Conservation (phyloP, 2,113 vertebrate species). For the Chlamydotis undulata region DNA sequence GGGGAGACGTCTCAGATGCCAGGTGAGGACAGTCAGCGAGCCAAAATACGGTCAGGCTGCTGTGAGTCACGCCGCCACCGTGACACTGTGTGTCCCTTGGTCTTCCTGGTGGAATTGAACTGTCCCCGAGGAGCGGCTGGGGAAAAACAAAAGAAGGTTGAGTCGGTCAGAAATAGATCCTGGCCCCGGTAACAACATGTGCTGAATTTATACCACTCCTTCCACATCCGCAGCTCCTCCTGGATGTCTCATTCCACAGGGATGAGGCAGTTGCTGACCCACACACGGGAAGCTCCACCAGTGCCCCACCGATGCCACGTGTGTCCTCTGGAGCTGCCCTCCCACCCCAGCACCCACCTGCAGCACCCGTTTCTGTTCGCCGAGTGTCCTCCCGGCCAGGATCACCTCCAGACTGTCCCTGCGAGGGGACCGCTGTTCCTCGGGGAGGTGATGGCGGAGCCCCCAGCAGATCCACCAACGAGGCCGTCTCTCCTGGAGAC, state of each 20-base stretch:
- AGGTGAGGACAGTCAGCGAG: background rate
- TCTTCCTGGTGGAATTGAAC: background rate
- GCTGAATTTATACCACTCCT: background rate
- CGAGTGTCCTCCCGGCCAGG: background rate
- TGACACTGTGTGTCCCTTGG: background rate
- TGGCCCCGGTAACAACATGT: background rate
- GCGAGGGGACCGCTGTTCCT: rapidly evolving
- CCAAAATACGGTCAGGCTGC: rapidly evolving
- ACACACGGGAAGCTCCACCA: too few relatives aligned
- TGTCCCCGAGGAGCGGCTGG: background rate
- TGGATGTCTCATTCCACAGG: background rate
- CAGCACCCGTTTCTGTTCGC: rapidly evolving
- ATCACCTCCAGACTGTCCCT: background rate
- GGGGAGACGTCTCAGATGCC: background rate
- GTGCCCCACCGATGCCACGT: too few relatives aligned
- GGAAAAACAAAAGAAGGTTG: background rate
- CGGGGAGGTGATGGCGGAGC: background rate
- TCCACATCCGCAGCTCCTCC: background rate
- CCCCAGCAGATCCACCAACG: too few relatives aligned
- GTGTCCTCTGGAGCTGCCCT: background rate
- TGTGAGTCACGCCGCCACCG: background rate
- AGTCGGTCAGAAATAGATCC: background rate
- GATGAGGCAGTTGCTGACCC: rapidly evolving
- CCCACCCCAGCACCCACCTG: background rate
- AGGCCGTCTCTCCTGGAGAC: too few relatives aligned